phyloP scores from a whole-genome alignment of 2,113 vertebrate genomes.

The Rallus limicola region DNA sequence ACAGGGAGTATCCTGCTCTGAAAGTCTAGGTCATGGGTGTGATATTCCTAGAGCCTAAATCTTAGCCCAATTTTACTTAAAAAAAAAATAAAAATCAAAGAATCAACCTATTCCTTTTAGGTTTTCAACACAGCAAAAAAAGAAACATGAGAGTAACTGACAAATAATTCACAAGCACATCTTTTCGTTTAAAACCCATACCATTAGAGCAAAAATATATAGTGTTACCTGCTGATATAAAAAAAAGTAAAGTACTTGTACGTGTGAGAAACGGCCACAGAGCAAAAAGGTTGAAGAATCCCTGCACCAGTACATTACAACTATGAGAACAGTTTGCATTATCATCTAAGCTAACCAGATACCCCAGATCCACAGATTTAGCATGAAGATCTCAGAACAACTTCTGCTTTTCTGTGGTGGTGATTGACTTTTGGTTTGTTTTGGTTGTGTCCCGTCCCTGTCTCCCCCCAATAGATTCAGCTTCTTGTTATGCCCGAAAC shows the following conservation, averaged over 20 bases:
- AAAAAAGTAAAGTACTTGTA: neutral
- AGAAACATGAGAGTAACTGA: neutral
- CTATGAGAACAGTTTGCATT: neutral
- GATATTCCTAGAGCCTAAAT: neutral
- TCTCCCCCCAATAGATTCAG: neutral
- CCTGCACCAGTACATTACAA: neutral
- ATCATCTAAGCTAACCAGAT: neutral
- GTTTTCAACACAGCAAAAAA: neutral
- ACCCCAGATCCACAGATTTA: neutral
- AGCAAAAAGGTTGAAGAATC: neutral
- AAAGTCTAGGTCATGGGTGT: neutral
- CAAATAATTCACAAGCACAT: neutral
- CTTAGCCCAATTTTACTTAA: neutral
- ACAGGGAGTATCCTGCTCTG: neutral
- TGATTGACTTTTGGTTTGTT: accelerated
- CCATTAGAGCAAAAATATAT: neutral
- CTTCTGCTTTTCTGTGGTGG: neutral
- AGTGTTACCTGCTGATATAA: neutral
- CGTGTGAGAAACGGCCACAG: neutral
- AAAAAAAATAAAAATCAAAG: too few species aligned
- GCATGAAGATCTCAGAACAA: neutral
- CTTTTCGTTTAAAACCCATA: neutral
- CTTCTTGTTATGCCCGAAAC: conserved; percentile 2
- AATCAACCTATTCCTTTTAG: neutral
- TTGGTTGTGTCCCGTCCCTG: too few species aligned